Conservation (phyloP, 1,140 invertebrate genomes). For the Drosophila sechellia region DNA sequence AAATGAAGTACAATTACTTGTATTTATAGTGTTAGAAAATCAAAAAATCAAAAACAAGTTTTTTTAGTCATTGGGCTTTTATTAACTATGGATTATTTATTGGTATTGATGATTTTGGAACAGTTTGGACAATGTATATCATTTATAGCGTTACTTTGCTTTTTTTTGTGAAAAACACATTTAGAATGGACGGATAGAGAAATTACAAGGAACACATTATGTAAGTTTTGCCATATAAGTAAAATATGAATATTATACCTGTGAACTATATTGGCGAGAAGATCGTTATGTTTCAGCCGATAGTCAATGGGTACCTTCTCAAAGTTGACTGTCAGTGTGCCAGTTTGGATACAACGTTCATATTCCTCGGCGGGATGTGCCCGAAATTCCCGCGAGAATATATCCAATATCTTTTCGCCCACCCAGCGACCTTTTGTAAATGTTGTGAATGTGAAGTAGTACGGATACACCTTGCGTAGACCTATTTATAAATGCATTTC, state of each 20-base stretch:
- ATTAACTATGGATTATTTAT: neutral
- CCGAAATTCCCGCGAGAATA: slow-evolving; percentile 97
- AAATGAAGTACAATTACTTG: neutral
- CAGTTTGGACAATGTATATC: neutral
- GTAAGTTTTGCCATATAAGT: neutral
- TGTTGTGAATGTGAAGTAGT: slow-evolving; percentile 98
- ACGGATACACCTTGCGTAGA: slow-evolving; percentile 98
- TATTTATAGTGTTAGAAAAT: neutral
- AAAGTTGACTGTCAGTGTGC: slow-evolving; percentile 97
- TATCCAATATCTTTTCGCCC: slow-evolving; percentile 96
- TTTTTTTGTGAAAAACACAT: slow-evolving; percentile 21
- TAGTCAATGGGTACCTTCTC: slow-evolving; percentile 96
- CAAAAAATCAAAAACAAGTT: neutral
- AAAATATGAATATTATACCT: slow-evolving; percentile 87
- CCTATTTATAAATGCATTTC: slow-evolving; percentile 87
- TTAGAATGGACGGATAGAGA: slow-evolving; percentile 5
- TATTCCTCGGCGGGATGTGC: slow-evolving; percentile 96
- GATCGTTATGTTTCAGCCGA: slow-evolving; percentile 96
- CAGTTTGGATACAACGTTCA: slow-evolving; percentile 94
- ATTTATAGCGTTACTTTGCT: slow-evolving; percentile 13
- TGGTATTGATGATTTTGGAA: slow-evolving; percentile 3
- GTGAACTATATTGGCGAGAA: slow-evolving; percentile 97
- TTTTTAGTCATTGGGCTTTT: neutral
- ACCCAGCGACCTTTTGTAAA: slow-evolving; percentile 99
- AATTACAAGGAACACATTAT: slow-evolving; percentile 19